phyloP scores from a whole-genome alignment of 1,140 invertebrate species.

The Bombus superbus region DNA sequence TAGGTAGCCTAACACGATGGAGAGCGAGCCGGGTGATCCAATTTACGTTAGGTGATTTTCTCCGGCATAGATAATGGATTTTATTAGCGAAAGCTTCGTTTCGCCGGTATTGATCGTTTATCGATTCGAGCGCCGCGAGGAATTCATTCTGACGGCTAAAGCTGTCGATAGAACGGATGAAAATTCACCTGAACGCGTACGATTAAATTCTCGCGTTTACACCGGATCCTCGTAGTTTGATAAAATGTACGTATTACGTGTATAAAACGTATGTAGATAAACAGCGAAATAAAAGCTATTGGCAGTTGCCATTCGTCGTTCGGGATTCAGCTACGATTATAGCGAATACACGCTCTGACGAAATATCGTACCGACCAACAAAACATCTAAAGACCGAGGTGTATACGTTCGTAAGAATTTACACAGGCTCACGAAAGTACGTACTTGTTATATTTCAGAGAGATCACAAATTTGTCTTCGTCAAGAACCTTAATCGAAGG shows the following conservation, averaged over 20 bases:
- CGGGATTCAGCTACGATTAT: too few relatives aligned
- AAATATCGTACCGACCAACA: too few relatives aligned
- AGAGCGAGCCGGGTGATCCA: constrained; percentile 33
- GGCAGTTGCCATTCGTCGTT: too few relatives aligned
- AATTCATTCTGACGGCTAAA: constrained; percentile 14
- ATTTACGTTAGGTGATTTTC: constrained; percentile 42
- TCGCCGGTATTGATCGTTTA: constrained; percentile 38
- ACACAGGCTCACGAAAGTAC: too few relatives aligned
- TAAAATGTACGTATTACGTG: background rate
- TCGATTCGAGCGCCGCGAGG: background rate
- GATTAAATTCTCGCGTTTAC: background rate
- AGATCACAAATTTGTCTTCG: too few relatives aligned
- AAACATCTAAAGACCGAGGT: too few relatives aligned
- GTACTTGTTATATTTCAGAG: too few relatives aligned
- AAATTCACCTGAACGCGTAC: constrained; percentile 4
- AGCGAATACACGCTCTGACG: too few relatives aligned
- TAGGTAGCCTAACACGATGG: constrained; percentile 44
- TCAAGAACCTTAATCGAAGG: too few relatives aligned
- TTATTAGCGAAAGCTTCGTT: constrained; percentile 36
- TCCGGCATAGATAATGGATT: constrained; percentile 42
- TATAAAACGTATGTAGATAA: background rate
- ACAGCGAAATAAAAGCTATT: background rate
- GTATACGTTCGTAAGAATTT: too few relatives aligned
- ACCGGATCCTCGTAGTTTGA: background rate
- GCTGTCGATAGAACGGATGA: background rate